Base-by-base conservation (phyloP, 2,113 vertebrate species). In the Fukomys damarensis region DNA sequence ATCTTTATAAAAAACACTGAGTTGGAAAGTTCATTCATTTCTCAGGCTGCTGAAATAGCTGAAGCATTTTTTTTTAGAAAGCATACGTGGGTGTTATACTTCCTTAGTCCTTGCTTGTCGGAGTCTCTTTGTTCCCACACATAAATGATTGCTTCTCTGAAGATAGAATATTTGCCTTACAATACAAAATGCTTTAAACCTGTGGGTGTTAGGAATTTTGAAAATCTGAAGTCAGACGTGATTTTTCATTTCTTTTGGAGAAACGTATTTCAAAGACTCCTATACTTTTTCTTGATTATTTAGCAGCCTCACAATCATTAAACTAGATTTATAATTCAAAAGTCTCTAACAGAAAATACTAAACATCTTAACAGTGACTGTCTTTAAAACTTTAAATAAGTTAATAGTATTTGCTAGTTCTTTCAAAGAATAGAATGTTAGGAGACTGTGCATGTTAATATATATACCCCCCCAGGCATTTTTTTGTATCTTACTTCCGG, bases 1-100 rank as follows among this genome's bases (percentile, higher is more conserved):
- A 38, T n/a, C 6, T 81, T 58, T 72, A 58, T 85, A 24, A 89
- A 83, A 94, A 86, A 35, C 52, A 94, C 30, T 70, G 54, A 77
- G 59, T 82, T 58, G 65, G 85, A 96, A 92, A 59, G 12, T 79
- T 86, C 93, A 96, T 86, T 92, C 13, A 24, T 97, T 43, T 96
- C 20, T 92, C 70, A 82, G 66, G 22, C 46, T 93, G 86, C 65
- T 66, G 46, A 87, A 65, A 94, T 87, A 65, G 72, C 66, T 92
- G 46, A 81, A 92, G 90, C 76, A 43, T 43, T 30, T 87, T 43
- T 43, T 97, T 96, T 92, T 61, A 86, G 84, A 86, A 82, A 82
- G 41, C 35, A 22, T 35, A 35, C 0, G 3, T 88, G 72, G 81
- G 70, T 79, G 26, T 90, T 65, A 52, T 17, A 38, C 13, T 91